These are phyloP conservation scores for Xylota sylvarum DNA, from an alignment of 2,888 invertebrate genomes.

Conservation along the genomic window DNA sequence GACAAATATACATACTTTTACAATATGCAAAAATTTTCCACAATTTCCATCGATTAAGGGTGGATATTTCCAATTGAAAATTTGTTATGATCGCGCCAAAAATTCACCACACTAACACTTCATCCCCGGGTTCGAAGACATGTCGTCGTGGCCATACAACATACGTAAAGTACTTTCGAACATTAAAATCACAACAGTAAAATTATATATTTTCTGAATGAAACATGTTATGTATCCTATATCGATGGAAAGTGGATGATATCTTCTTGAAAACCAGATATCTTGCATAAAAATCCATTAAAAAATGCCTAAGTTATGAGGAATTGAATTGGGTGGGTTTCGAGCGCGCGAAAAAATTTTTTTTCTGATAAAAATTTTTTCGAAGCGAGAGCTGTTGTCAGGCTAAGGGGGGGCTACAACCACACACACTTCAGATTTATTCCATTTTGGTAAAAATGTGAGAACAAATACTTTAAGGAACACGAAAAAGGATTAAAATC, in stretches of 20 bases:
- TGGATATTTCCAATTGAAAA: constrained; percentile 66
- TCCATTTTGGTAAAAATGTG: constrained; percentile 34
- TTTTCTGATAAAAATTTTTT: constrained; percentile 47
- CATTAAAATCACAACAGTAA: constrained; percentile 78
- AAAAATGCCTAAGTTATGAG: constrained; percentile 78
- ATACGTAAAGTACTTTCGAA: constrained; percentile 64
- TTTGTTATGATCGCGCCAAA: constrained; percentile 73
- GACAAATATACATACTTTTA: constrained; percentile 41
- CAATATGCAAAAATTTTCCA: constrained; percentile 30
- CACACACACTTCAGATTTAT: constrained; percentile 41
- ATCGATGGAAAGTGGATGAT: constrained; percentile 77
- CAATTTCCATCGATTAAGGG: constrained; percentile 43
- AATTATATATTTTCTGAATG: constrained; percentile 78
- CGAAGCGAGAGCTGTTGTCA: constrained; percentile 71
- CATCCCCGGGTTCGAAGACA: constrained; percentile 69
- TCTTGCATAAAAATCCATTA: constrained; percentile 78
- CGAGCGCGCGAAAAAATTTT: constrained; percentile 82
- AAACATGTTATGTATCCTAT: constrained; percentile 70
- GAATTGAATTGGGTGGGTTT: constrained; percentile 80
- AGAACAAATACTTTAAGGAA: not conserved
- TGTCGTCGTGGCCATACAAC: constrained; percentile 68
- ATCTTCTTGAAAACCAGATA: constrained; percentile 80
- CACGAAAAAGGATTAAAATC: constrained; percentile 16
- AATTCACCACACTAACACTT: constrained; percentile 53
- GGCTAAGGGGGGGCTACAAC: constrained; percentile 67